phyloP scores from a whole-genome alignment of 2,113 vertebrate species.

The Dicentrarchus labrax region DNA sequence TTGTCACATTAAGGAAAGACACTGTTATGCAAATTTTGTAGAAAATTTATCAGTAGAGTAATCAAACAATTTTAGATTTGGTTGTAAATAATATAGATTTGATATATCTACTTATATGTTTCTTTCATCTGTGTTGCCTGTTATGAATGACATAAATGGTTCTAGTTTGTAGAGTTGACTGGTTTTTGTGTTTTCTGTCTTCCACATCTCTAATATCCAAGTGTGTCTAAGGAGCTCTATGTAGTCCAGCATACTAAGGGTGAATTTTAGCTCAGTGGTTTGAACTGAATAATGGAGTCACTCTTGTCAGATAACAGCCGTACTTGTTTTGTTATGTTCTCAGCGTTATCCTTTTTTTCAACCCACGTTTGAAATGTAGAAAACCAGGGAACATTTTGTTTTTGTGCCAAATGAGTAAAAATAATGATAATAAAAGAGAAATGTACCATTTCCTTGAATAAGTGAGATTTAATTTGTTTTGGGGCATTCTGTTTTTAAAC shows the following conservation, averaged over 20 bases:
- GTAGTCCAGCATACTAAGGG: background rate
- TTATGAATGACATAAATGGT: conserved; percentile 34
- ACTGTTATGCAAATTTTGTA: conserved; percentile 78
- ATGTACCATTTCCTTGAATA: background rate
- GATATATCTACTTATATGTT: conserved; percentile 52
- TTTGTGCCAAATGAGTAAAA: conserved; percentile 46
- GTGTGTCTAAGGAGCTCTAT: conserved; percentile 21
- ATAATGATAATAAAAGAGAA: background rate
- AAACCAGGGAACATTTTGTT: conserved; percentile 10
- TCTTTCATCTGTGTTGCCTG: conserved; percentile 43
- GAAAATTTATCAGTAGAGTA: conserved; percentile 47
- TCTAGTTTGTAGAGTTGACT: conserved; percentile 38
- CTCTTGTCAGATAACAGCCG: background rate
- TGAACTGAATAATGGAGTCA: background rate
- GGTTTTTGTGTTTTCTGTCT: conserved; percentile 37
- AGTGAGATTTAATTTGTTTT: conserved; percentile 5
- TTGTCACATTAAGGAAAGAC: conserved; percentile 35
- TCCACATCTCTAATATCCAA: conserved; percentile 12
- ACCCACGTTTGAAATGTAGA: conserved; percentile 13
- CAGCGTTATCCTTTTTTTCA: background rate
- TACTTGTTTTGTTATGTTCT: background rate
- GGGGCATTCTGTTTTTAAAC: conserved; percentile 10
- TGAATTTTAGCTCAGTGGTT: conserved; percentile 1
- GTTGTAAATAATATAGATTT: conserved; percentile 80
- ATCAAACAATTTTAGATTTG: conserved; percentile 64